Base-by-base conservation (phyloP, 2,888 invertebrate genomes). In the Acleris literana region DNA sequence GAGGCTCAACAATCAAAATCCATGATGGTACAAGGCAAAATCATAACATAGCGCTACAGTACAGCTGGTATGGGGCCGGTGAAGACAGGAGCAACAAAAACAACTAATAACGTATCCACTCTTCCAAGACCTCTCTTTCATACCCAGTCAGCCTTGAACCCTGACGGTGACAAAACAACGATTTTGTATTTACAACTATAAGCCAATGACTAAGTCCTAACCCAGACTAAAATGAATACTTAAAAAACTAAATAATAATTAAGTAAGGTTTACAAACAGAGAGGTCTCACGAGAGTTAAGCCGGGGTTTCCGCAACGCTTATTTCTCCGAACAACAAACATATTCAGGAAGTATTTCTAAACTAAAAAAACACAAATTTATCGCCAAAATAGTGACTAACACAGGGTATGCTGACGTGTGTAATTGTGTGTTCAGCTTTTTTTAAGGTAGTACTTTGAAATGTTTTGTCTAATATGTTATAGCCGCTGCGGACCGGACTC, bases 31-130 rank as follows among this genome's bases (percentile, higher is more conserved):
- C 39, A 76, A 70, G 70, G 72, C 69, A 73, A 69, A 76, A 71
- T 75, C 74, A 77, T 79, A 76, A 72, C 64, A 74, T 70, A 71
- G 74, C 58, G 63, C 70, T 72, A 74, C 57, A 49, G 48, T 72
- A 76, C 70, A 80, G 78, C 79, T 80, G 71, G 74, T 72, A 81
- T 74, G 87, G 90, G 90, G 90, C 90, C 90, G 88, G 85, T 84
- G 87, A 84, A 85, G 84, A 88, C 88, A 86, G 87, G 90, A 86
- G 87, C 87, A 89, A 90, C 81, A 70, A 81, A 88, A 87, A 79
- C 64, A 74, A 81, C 77, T 78, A n/a, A 84, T 76, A 70, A 74
- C 70, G 69, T 69, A 69, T 76, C 80, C 82, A 84, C 80, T 81
- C 80, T 74, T 68, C 74, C 80, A 79, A 86, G 81, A 85, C 76